Evolutionary conservation across 2,113 vertebrate genomes (phyloP).

Genomic region (Myotis davidii): DNA sequence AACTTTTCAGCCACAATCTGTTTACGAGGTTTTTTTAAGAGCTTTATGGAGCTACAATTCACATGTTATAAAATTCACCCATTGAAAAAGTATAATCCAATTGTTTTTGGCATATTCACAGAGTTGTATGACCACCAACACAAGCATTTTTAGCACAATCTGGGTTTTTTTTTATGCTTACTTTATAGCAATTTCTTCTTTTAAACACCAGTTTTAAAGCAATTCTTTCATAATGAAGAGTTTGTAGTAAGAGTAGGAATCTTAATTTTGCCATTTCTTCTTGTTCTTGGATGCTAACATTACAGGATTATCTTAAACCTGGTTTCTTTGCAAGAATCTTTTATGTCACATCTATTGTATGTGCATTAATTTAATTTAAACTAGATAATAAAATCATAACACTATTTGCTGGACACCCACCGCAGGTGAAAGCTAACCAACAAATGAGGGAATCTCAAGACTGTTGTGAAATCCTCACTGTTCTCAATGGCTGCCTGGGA

Average conservation of each 20-base stretch:
- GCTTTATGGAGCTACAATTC: background rate
- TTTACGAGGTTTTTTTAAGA: background rate
- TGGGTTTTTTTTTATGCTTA: background rate
- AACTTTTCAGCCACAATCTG: background rate
- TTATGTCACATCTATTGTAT: background rate
- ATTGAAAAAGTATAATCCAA: background rate
- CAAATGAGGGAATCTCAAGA: background rate
- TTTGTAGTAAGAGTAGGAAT: background rate
- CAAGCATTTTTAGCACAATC: background rate
- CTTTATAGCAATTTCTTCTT: background rate
- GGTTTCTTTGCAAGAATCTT: background rate
- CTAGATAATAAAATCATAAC: background rate
- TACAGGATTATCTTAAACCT: background rate
- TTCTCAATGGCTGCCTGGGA: background rate
- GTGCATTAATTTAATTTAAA: background rate
- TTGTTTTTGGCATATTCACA: background rate
- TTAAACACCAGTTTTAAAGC: background rate
- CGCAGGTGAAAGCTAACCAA: background rate
- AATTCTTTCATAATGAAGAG: background rate
- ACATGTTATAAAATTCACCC: background rate
- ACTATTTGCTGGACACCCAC: background rate
- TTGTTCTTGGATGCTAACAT: background rate
- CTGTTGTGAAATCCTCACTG: background rate
- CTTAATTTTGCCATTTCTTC: background rate
- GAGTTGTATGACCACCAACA: background rate